These are phyloP conservation scores for Phalera bucephala DNA, from an alignment of 2,888 invertebrate species.

Conservation along the genomic window DNA sequence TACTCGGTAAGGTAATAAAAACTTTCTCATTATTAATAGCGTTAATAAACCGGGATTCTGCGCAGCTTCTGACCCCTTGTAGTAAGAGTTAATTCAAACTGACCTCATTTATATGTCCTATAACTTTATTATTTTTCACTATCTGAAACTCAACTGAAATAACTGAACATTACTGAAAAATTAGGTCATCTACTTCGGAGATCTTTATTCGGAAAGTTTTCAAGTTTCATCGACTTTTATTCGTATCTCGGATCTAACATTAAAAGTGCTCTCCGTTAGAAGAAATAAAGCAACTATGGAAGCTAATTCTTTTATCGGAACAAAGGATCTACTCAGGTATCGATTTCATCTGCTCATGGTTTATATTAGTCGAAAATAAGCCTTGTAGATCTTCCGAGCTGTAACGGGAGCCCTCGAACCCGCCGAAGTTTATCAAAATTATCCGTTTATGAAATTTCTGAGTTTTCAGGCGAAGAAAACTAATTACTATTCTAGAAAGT, in stretches of 20 bases:
- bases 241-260: no score
- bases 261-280: conserved; percentile 25
- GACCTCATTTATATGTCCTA: background rate
- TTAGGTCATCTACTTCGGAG: no score
- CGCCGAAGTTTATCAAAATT: conserved; percentile 44
- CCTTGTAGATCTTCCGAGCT: conserved; percentile 16
- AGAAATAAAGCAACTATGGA: conserved; percentile 17
- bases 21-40: background rate
- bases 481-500: conserved; percentile 54
- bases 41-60: conserved; percentile 3
- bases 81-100: no score
- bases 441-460: conserved; percentile 47
- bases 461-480: conserved; percentile 45
- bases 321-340: conserved; percentile 17
- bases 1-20: background rate
- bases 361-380: conserved; percentile 19
- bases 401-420: conserved; percentile 30
- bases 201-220: no score
- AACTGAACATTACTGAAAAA: no score
- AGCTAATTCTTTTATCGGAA: conserved; percentile 21
- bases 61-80: no score
- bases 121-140: no score
- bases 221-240: no score
- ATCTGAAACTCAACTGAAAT: no score
- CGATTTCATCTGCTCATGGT: conserved; percentile 16